Evolutionary conservation across 1,140 invertebrate species (phyloP), one percentile per base, ranked within the genome.

Genomic region (Heliconius melpomene): DNA sequence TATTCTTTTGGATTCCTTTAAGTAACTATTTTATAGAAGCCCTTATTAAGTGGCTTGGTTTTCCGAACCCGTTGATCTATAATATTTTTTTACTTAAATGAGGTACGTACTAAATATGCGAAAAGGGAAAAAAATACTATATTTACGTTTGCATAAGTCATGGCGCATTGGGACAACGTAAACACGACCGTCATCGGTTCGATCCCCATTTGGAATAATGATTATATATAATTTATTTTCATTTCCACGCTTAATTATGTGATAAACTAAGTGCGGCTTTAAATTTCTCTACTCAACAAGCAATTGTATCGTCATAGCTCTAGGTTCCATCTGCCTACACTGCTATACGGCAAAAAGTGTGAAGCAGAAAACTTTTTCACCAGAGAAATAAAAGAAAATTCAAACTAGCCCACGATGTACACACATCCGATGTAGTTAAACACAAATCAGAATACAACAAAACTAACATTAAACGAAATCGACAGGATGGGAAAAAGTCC

Each of bases 391-490:
- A 8, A 23, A 57, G 2, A 57, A 57, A 57, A 57, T n/a, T 2
- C 0, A 16, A 9, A 57, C 20, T n/a, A 11, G 3, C 54, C 9
- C 2, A 57, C 54, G 7, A 23, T 23, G 54, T 23, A 23, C 7
- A 66, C 23, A 32, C 11, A 66, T 13, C 60, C 23, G 26, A 66
- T 29, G 60, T 13, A 29, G 23, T 26, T 66, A 66, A 66, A 26
- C 9, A 29, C 26, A 66, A 66, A 66, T 66, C 60, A 66, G n/a
- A 13, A 5, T 26, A 66, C 23, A 66, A 66, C 23, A 26, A 66
- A 66, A 66, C 60, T 66, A 26, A 66, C 26, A 66, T 66, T 66
- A 66, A 66, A 66, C 60, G 60, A 66, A 66, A 66, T 66, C 26
- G 60, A 66, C 26, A 66, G 60, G 26, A 66, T 29, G 60, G 60